Base-by-base conservation (phyloP, 2,797 vertebrate species). In the Cephalopachus bancanus region DNA sequence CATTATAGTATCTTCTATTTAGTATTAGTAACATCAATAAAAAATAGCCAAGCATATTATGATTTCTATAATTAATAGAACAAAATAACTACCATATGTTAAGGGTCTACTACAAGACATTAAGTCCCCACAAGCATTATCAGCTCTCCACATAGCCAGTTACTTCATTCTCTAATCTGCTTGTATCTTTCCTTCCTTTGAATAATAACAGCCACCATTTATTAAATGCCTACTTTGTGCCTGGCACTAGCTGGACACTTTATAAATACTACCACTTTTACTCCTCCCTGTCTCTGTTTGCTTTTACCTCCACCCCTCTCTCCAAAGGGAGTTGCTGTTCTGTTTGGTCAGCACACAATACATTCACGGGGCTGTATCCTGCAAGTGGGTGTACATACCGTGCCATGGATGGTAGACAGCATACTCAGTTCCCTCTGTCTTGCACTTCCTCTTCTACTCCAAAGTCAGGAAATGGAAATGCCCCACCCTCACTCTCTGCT, bases 51-150 rank as follows among this genome's bases (percentile, higher is more conserved):
- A 67, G 55, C 57, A 65, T 75, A 65, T 37, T 79, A 37, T 87
- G 64, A 91, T 72, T 88, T 91, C 62, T 93, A 75, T 89, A 86
- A 88, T 53, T 87, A 93, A 78, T n/a, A 71, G 59, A 84, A 67
- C 17, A 67, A 96, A 83, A 91, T 49, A 91, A 74, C 79, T 89
- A 86, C 64, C 62, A 55, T 80, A 83, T 33, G 60, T 71, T 84
- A 74, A 92, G 64, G 33, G 19, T 91, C 28, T 92, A 44, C 87
- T 92, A 15, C 0, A 84, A 84, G 33, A 87, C 10, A 92, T 80
- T 90, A 10, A 60, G 57, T 85, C 37, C 28, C 30, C 59, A 86
- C 19, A 89, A 83, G 53, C 65, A 81, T 57, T 75, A 83, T 84
- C 49, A 76, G 49, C 37, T 91, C 53, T 83, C 59, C 79, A 64